Conservation (phyloP, 2,888 invertebrate genomes). For the Oeneis ivallda region DNA sequence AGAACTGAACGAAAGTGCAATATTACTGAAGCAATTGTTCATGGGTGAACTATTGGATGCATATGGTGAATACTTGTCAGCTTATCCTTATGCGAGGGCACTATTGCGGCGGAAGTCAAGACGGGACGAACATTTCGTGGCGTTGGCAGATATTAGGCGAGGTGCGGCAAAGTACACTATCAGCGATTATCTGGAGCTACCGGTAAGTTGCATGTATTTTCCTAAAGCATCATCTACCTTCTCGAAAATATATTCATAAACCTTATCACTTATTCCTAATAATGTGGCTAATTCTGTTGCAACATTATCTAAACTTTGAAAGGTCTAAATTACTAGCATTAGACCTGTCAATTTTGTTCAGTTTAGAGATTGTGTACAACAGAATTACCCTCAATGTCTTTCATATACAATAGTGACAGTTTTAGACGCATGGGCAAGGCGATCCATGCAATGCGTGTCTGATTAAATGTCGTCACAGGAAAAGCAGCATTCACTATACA, state of each 20-base stretch:
- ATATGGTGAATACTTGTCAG: constrained; percentile 84
- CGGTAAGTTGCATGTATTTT: constrained; percentile 79
- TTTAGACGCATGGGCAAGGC: constrained; percentile 21
- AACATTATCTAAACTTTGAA: too few relatives aligned
- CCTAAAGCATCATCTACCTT: background rate
- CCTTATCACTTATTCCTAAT: too few relatives aligned
- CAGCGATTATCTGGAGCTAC: constrained; percentile 84
- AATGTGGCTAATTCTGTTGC: too few relatives aligned
- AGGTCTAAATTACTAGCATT: too few relatives aligned
- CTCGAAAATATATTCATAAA: too few relatives aligned
- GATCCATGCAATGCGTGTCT: constrained; percentile 29
- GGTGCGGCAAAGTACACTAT: constrained; percentile 85
- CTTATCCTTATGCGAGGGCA: constrained; percentile 82
- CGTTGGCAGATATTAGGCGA: constrained; percentile 84
- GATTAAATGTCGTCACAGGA: constrained; percentile 39
- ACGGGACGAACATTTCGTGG: constrained; percentile 85
- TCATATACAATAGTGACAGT: constrained; percentile 19
- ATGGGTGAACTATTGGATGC: constrained; percentile 85
- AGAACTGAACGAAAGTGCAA: constrained; percentile 66
- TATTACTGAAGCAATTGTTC: constrained; percentile 82
- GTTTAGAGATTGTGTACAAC: too few relatives aligned
- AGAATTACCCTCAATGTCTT: constrained; percentile 5
- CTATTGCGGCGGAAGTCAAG: constrained; percentile 83
- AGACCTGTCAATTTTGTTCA: too few relatives aligned
- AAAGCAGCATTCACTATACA: constrained; percentile 34